Base-by-base conservation (phyloP, 2,113 vertebrate genomes). In the Vulpes lagopus region DNA sequence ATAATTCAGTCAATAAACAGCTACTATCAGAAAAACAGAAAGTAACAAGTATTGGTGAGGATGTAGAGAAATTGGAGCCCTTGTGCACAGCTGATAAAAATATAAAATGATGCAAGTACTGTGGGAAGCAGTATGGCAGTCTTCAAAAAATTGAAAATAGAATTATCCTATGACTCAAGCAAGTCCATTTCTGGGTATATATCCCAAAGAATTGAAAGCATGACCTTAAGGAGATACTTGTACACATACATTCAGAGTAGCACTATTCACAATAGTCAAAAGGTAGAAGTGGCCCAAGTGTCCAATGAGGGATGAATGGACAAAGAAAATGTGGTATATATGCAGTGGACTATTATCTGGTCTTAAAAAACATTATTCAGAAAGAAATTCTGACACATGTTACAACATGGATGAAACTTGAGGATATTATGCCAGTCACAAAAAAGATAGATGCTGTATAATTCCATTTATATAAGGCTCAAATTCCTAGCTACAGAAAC, bases 91-190 rank as follows among this genome's bases (percentile, higher is more conserved):
- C 25, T 94, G 30, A 53, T 53, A 4, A 38, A 20, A 87, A 60
- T 67, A 5, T 71, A 25, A 91, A 93, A 76, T 27, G 1, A 55
- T 23, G 43, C 17, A 38, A 30, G 15, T 96, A 14, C n/a, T 51
- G 19, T 22, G 4, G 49, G 84, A 96, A 88, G 65, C 43, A 57
- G 20, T 49, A 78, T 1, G 19, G 14, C 11, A 38, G 8, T 38
- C 69, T 96, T 84, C 57, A 57, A 96, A 94, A 95, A 69, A 49
- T 23, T 65, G 11, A 93, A 87, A 73, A 51, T 23, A 51, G 25
- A 67, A 67, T 76, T 59, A 55, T 14, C 8, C 11, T 74, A 22
- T 67, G 32, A 96, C 43, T 64, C 3, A 3, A 86, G 19, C 32
- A 65, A 27, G 65, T 90, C 64, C 9, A 15, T 27, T 82, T 95